phyloP scores from a whole-genome alignment of 2,113 vertebrate species.

The Phyllopteryx taeniolatus region DNA sequence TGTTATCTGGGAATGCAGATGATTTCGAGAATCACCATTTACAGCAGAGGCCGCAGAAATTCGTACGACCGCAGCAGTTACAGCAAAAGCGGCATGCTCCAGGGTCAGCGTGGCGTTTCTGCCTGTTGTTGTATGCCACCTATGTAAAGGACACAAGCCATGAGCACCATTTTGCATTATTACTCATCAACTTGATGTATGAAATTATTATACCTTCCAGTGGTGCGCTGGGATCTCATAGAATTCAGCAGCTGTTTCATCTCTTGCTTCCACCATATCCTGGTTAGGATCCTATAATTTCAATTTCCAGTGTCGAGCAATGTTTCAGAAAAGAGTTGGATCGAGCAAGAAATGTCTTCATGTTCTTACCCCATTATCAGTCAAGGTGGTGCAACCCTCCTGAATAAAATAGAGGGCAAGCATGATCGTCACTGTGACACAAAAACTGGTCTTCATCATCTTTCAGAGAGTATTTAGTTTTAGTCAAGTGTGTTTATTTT shows the following conservation, averaged over 20 bases:
- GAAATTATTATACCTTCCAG: neutral
- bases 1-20: too few species aligned
- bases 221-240: neutral
- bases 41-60: slow-evolving; percentile 2
- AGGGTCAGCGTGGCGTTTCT: neutral
- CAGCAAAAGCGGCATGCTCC: neutral
- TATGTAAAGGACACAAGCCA: neutral
- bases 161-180: neutral
- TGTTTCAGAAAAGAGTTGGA: neutral
- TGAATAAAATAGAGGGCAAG: neutral
- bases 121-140: neutral
- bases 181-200: neutral
- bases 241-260: neutral
- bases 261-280: neutral
- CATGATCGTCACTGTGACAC: neutral
- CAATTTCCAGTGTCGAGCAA: neutral
- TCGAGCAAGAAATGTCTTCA: neutral
- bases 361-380: neutral
- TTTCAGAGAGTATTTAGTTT: neutral
- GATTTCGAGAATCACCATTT: too few species aligned
- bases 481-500: neutral
- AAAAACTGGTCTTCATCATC: neutral
- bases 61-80: neutral
- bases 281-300: neutral
- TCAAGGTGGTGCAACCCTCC: neutral